Percentiles rank a stretch among this genome's conserved stretches.
Evolutionary conservation across 1,140 invertebrate genomes (phyloP).

Genomic region (Hestina assimilis): DNA sequence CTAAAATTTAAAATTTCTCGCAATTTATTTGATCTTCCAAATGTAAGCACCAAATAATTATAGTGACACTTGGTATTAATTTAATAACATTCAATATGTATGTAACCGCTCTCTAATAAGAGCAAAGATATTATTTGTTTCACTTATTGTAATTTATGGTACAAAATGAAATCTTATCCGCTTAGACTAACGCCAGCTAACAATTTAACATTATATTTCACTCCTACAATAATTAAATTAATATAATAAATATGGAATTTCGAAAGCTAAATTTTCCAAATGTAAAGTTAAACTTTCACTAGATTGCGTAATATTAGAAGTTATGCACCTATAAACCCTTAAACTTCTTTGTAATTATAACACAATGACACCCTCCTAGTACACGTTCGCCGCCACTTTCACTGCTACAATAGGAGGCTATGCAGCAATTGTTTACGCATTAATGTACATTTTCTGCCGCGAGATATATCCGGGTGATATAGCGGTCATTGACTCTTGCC

Average conservation of each 20-base stretch:
- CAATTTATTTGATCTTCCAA: too few relatives aligned
- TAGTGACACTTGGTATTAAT: too few relatives aligned
- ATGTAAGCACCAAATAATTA: too few relatives aligned
- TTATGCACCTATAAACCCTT: background rate
- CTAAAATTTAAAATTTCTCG: too few relatives aligned
- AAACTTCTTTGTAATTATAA: background rate
- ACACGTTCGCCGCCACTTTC: slow-evolving; percentile 10
- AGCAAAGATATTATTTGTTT: background rate
- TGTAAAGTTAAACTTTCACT: slow-evolving; percentile 46
- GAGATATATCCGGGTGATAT: slow-evolving; percentile 45
- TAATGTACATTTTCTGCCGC: slow-evolving; percentile 47
- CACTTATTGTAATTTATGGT: slow-evolving; percentile 1
- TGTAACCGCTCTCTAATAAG: background rate
- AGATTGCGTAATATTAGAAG: slow-evolving; percentile 13
- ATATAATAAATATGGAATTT: slow-evolving; percentile 21
- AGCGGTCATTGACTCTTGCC: slow-evolving; percentile 38
- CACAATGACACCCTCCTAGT: slow-evolving; percentile 8
- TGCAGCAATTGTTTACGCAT: slow-evolving; percentile 44
- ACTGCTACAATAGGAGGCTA: slow-evolving; percentile 21
- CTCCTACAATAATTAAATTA: slow-evolving; percentile 21
- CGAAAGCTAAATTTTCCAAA: slow-evolving; percentile 24
- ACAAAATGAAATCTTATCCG: slow-evolving; percentile 11
- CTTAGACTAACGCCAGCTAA: slow-evolving; percentile 24
- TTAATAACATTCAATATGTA: background rate
- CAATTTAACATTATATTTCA: slow-evolving; percentile 27